Percentiles rank a stretch among this genome's conserved stretches.
phyloP scores from a whole-genome alignment of 2,888 invertebrate species.

The Leistus spinibarbis region DNA sequence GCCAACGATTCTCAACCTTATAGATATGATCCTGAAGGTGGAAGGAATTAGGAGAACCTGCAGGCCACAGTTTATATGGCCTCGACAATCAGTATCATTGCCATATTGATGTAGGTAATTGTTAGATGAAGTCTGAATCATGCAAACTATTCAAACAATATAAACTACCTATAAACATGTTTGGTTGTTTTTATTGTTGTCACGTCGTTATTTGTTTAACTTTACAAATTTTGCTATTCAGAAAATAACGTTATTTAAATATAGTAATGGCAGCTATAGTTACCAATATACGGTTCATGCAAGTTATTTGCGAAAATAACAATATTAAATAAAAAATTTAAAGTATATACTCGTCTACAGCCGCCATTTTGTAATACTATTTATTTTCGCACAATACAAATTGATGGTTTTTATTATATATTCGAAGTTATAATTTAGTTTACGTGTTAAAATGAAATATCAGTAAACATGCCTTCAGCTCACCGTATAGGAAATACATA shows the following conservation, averaged over 20 bases:
- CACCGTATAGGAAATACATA: too few species aligned
- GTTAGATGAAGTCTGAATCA: conserved; percentile 12
- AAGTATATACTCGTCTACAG: too few species aligned
- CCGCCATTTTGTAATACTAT: too few species aligned
- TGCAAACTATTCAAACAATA: conserved; percentile 12
- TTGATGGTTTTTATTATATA: too few species aligned
- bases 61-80: conserved; percentile 25
- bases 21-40: conserved; percentile 2
- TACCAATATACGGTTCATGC: too few species aligned
- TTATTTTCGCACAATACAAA: too few species aligned
- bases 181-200: background rate
- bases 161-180: background rate
- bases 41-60: background rate
- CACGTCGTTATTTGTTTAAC: background rate
- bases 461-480: too few species aligned
- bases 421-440: too few species aligned
- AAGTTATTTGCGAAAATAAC: too few species aligned
- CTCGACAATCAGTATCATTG: conserved; percentile 28
- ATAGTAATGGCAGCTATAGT: too few species aligned
- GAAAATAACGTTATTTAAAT: background rate
- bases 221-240: background rate
- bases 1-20: conserved; percentile 21
- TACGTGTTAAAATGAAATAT: too few species aligned
- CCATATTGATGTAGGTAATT: conserved; percentile 34
- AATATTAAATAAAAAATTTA: too few species aligned